A percentile compares a stretch with the other conserved stretches of the same genome.
Conservation (phyloP, 2,888 invertebrate species). For the Apodemia zela region DNA sequence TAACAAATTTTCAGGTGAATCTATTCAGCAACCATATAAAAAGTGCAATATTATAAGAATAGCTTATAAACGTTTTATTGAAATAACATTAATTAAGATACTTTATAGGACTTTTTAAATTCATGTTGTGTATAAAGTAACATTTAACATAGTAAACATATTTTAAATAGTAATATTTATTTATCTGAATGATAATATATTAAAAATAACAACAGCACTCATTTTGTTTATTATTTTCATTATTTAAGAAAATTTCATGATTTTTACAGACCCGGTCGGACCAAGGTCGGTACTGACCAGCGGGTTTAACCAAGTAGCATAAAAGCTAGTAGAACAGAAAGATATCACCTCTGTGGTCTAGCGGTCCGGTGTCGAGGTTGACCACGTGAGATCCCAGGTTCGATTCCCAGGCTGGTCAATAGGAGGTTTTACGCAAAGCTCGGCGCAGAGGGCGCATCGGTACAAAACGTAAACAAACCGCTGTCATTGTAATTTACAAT, state of each 20-base stretch:
- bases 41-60: constrained; percentile 27
- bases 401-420: no score
- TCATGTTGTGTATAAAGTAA: constrained; percentile 50
- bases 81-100: constrained; percentile 11
- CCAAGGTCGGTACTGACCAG: no score
- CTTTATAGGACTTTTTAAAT: constrained; percentile 36
- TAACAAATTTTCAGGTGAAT: neutral
- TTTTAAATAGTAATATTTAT: constrained; percentile 58
- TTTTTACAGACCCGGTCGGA: no score
- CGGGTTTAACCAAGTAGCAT: no score
- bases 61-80: constrained; percentile 32
- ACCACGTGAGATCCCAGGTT: no score
- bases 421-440: no score
- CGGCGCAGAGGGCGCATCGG: no score
- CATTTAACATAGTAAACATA: constrained; percentile 45
- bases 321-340: no score
- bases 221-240: constrained; percentile 47
- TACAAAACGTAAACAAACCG: no score
- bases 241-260: constrained; percentile 25
- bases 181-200: constrained; percentile 67
- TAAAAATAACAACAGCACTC: constrained; percentile 48
- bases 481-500: no score
- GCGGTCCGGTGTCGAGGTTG: no score
- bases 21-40: neutral
- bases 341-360: no score